Percentiles rank a stretch among this genome's conserved stretches.
Conservation (phyloP, 2,888 invertebrate species). For the Drosophila longiperda region DNA sequence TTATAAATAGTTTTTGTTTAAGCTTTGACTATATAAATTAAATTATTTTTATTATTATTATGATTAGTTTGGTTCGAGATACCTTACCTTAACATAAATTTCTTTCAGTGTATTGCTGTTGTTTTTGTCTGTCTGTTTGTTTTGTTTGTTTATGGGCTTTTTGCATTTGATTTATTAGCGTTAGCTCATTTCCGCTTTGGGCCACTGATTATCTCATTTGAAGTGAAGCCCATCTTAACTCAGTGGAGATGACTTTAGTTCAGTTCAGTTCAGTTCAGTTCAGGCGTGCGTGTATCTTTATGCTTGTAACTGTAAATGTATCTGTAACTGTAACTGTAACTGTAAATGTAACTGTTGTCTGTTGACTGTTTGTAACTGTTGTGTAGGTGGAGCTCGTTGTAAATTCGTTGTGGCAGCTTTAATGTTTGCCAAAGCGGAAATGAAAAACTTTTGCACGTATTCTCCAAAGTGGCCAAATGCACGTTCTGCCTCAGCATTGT, state of each 20-base stretch:
- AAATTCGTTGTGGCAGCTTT: conserved; percentile 78
- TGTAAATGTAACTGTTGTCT: conserved; percentile 14
- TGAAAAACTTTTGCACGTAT: conserved; percentile 81
- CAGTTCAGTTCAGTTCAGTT: conserved; percentile 18
- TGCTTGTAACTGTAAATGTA: conserved; percentile 25
- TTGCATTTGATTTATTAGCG: conserved; percentile 72
- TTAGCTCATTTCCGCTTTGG: conserved; percentile 69
- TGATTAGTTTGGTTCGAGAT: background rate
- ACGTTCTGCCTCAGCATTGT: conserved; percentile 55
- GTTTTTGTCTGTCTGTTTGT: background rate
- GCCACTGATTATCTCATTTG: conserved; percentile 67
- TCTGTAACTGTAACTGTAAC: conserved; percentile 17
- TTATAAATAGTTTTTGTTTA: background rate
- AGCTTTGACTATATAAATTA: background rate
- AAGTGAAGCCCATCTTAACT: conserved; percentile 21
- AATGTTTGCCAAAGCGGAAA: conserved; percentile 81
- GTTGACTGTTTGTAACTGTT: conserved; percentile 8
- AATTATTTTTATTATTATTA: background rate
- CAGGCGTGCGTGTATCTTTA: conserved; percentile 56
- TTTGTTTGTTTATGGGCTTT: conserved; percentile 24
- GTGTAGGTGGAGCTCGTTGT: conserved; percentile 54
- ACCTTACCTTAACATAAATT: background rate
- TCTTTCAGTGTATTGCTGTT: background rate
- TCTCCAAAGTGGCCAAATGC: conserved; percentile 76
- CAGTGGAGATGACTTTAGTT: conserved; percentile 18